phyloP scores from a whole-genome alignment of 2,797 vertebrate genomes.

The Melanotaenia parkinsoni region DNA sequence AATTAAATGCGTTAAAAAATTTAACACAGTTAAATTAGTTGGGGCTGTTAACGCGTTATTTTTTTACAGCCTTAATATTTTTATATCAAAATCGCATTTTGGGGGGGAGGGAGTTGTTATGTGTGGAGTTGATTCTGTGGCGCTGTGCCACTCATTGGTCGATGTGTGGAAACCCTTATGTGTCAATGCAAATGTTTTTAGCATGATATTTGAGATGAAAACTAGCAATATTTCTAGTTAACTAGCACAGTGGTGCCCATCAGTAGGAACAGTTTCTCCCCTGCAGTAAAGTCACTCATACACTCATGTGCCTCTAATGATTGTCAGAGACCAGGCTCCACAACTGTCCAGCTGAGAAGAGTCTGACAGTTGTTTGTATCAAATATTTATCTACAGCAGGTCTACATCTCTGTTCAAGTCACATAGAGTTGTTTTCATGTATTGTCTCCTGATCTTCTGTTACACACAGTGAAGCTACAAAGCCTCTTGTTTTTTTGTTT shows the following conservation, averaged over 20 bases:
- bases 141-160: no score
- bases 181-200: not conserved
- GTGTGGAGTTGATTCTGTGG: no score
- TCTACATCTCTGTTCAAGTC: constrained; percentile 7
- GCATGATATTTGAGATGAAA: not conserved
- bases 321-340: constrained; percentile 9
- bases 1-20: no score
- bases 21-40: no score
- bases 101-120: no score
- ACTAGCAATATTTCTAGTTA: not conserved
- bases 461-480: not conserved
- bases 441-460: not conserved
- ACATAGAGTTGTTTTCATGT: constrained; percentile 4
- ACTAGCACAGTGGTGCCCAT: not conserved
- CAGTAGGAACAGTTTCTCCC: not conserved
- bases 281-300: not conserved
- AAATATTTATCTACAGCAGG: constrained; percentile 13
- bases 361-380: constrained; percentile 21
- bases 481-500: constrained; percentile 3
- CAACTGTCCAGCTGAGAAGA: not conserved
- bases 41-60: no score
- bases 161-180: no score
- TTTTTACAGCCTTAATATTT: no score
- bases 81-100: no score
- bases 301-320: constrained; percentile 18